phyloP scores from a whole-genome alignment of 2,113 vertebrate species.

The Ailuropoda melanoleuca region DNA sequence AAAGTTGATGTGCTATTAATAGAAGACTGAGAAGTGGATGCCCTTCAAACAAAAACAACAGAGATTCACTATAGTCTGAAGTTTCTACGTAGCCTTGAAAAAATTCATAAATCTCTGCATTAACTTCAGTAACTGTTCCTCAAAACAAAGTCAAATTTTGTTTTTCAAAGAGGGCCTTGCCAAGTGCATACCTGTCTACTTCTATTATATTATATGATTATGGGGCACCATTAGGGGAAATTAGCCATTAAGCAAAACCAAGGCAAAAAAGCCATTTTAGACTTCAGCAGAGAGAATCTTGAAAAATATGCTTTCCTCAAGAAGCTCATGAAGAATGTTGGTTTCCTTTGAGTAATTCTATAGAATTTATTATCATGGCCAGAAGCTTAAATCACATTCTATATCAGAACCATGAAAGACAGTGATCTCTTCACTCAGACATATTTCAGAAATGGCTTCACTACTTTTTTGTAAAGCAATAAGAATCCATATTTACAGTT shows the following conservation, averaged over 20 bases:
- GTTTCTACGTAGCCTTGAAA: not conserved
- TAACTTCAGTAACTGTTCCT: not conserved
- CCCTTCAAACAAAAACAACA: not conserved
- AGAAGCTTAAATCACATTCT: not conserved
- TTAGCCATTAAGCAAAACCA: not conserved
- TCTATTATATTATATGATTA: not conserved
- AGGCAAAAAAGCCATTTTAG: not conserved
- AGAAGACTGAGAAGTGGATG: not conserved
- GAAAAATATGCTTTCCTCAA: not conserved
- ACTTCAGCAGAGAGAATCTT: not conserved
- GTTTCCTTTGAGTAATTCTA: not conserved
- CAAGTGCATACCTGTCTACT: not conserved
- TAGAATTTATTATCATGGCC: not conserved
- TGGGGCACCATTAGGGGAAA: not conserved
- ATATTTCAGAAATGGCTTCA: not conserved
- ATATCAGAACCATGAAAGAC: not conserved
- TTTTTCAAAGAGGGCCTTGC: not conserved
- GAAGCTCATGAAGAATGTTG: not conserved
- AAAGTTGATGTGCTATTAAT: not conserved
- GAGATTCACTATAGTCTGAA: not conserved
- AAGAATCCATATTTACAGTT: not conserved
- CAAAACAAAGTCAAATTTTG: not conserved
- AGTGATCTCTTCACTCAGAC: not conserved
- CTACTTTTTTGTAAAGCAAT: not conserved
- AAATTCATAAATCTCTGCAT: not conserved